A percentile compares a stretch with the other conserved stretches of the same genome.
Evolutionary conservation across 2,888 invertebrate species (phyloP).

Genomic region (Flexamia atlantica): DNA sequence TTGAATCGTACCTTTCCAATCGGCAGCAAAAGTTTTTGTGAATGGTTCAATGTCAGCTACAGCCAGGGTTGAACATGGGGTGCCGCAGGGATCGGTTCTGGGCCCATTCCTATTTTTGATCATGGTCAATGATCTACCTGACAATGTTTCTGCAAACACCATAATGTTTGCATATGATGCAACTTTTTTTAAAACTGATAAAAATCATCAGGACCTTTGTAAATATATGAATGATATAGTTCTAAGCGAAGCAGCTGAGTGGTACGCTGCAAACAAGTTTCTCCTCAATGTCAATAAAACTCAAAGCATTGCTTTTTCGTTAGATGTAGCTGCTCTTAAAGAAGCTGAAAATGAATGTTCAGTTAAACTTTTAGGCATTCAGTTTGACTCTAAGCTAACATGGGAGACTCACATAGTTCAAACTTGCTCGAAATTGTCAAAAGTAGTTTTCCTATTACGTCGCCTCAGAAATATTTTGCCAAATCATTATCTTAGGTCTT

Average conservation of each 20-base stretch:
- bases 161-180: slow-evolving; percentile 15
- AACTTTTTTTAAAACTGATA: background rate
- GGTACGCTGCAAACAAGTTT: slow-evolving; percentile 27
- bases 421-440: background rate
- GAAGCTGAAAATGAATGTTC: background rate
- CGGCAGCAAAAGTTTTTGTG: slow-evolving; percentile 49
- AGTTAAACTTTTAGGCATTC: background rate
- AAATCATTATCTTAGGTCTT: background rate
- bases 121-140: slow-evolving; percentile 32
- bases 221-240: background rate
- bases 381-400: background rate
- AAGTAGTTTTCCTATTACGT: background rate
- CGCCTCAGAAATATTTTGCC: background rate
- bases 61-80: slow-evolving; percentile 17
- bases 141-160: slow-evolving; percentile 17
- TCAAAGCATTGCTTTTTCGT: background rate
- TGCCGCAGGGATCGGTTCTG: slow-evolving; percentile 38
- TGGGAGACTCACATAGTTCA: background rate
- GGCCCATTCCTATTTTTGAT: slow-evolving; percentile 33
- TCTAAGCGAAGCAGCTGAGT: background rate
- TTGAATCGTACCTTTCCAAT: slow-evolving; percentile 50
- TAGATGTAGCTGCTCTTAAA: background rate
- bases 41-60: slow-evolving; percentile 37
- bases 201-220: background rate
- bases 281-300: background rate